Evolutionary conservation across 2,797 vertebrate species (phyloP), one percentile per base, ranked within the genome.

Genomic region (Emydoidea blandingii): DNA sequence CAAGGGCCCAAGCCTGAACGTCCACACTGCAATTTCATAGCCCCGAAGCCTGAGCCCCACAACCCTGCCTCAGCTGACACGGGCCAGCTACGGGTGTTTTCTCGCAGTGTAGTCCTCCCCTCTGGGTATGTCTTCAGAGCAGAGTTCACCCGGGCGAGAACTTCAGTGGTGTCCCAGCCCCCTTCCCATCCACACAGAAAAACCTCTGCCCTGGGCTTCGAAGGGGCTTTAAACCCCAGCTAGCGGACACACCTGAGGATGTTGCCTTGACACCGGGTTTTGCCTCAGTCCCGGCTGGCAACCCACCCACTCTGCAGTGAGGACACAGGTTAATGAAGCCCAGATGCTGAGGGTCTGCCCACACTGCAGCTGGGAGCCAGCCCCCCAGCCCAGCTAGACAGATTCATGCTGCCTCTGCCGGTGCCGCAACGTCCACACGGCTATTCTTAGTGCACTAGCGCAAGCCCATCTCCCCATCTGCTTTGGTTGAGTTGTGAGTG

Each of bases 121-220:
- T 3, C 0, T 16, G 62, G 6, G 6, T 6, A 49, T 10, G 2
- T 18, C 91, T 92, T 81, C 65, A 49, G 9, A 23, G 19, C 7
- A 83, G 68, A 11, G 18, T 89, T 68, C 78, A 4, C 9, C 19
- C 31, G 19, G 15, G 10, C 12, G 41, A 18, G 10, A 14, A 10
- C 37, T 79, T 7, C 18, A 41, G 65, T 37, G n/a, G 19, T 21
- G 3, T 29, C 27, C 5, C 93, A 89, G n/a, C 7, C 3, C 8
- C 54, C 2, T 23, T 27, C 49, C 14, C 59, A 21, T 2, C 4
- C 81, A 18, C 4, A 0, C 1, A 0, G 4, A 23, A 68, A 72
- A 72, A 85, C 5, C 49, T 84, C 47, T 57, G 62, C 6, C 1
- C 6, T 29, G n/a, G 21, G 10, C 10, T 81, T 12, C 1, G 1